A percentile compares a stretch with the other conserved stretches of the same genome.
These are phyloP conservation scores for Nasalis larvatus DNA, from an alignment of 2,113 vertebrate genomes.

Conservation along the genomic window DNA sequence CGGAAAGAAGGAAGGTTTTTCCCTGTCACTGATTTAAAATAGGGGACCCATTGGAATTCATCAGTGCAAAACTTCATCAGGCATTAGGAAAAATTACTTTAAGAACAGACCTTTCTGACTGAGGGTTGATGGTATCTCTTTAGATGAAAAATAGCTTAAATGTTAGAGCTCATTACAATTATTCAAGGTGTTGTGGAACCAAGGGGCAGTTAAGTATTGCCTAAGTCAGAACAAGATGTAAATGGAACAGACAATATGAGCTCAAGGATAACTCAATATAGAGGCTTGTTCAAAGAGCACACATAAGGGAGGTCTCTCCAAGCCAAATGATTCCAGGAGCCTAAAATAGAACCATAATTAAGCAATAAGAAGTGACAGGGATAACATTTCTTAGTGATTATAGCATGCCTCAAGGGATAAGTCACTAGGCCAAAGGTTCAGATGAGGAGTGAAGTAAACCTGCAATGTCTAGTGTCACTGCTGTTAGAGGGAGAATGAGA, in stretches of 20 bases:
- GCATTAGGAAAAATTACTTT: background rate
- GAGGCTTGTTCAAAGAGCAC: constrained; percentile 23
- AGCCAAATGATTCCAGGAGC: constrained; percentile 16
- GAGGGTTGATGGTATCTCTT: background rate
- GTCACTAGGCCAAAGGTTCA: constrained; percentile 45
- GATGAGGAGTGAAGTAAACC: constrained; percentile 20
- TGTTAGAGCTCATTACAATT: background rate
- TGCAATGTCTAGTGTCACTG: constrained; percentile 10
- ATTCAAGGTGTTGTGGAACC: background rate
- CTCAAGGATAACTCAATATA: background rate
- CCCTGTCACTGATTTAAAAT: background rate
- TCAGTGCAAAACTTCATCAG: background rate
- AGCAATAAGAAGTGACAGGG: constrained; percentile 57
- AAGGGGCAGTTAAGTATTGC: background rate
- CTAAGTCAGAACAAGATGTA: background rate
- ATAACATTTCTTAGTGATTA: constrained; percentile 62
- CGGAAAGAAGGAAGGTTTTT: background rate
- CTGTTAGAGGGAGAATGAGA: background rate
- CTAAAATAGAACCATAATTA: constrained; percentile 68
- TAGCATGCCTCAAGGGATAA: constrained; percentile 49
- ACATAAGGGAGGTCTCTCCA: background rate
- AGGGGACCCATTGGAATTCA: background rate
- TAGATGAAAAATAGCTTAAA: background rate
- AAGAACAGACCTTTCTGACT: background rate
- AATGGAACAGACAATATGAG: background rate